Evolutionary conservation across 2,113 vertebrate genomes (phyloP).

Genomic region (Clarias macrocephalus): DNA sequence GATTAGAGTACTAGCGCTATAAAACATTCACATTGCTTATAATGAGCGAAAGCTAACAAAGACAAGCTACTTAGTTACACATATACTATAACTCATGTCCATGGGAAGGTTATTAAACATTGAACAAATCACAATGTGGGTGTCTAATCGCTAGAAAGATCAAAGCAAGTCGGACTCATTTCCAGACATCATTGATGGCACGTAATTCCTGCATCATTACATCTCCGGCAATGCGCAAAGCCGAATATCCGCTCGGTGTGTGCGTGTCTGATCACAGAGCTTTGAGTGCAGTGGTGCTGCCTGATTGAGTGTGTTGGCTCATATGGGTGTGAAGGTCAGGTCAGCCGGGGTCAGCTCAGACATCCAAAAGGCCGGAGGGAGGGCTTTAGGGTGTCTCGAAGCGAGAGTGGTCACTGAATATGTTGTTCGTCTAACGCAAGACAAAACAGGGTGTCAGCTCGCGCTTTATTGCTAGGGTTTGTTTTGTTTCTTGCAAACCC

Average conservation of each 20-base stretch:
- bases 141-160: not conserved
- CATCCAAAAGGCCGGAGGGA: slow-evolving; percentile 56
- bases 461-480: slow-evolving; percentile 20
- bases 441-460: slow-evolving; percentile 50
- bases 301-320: slow-evolving; percentile 72
- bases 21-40: not conserved
- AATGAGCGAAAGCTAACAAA: not conserved
- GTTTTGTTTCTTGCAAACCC: slow-evolving; percentile 39
- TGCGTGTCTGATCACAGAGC: slow-evolving; percentile 54
- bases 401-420: slow-evolving; percentile 45
- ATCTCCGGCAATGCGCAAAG: slow-evolving; percentile 56
- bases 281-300: slow-evolving; percentile 59
- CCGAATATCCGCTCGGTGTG: slow-evolving; percentile 42
- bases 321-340: slow-evolving; percentile 72
- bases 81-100: too few relatives aligned
- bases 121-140: not conserved
- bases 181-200: slow-evolving; percentile 45
- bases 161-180: slow-evolving; percentile 8
- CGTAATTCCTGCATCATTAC: slow-evolving; percentile 59
- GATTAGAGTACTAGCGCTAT: not conserved
- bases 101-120: too few relatives aligned
- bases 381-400: slow-evolving; percentile 42
- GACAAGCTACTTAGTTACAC: too few relatives aligned
- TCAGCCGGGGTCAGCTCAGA: slow-evolving; percentile 66
- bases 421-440: slow-evolving; percentile 50